These are phyloP conservation scores for Phyllotis vaccarum DNA, from an alignment of 2,797 vertebrate genomes.

Conservation along the genomic window DNA sequence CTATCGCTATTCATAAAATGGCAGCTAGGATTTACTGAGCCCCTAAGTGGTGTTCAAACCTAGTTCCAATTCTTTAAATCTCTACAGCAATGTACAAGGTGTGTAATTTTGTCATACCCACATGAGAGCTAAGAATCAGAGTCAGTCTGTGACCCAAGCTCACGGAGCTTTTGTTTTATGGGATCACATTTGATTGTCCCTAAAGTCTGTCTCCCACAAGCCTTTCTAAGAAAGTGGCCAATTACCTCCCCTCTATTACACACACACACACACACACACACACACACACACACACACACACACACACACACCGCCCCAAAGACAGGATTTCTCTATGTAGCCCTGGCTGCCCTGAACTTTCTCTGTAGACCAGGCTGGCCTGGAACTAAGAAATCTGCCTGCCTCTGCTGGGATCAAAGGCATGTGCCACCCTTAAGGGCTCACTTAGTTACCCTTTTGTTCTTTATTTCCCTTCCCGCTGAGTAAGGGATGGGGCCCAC, in stretches of 20 bases:
- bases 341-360: not conserved
- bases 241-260: not conserved
- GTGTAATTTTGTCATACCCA: conserved; percentile 27
- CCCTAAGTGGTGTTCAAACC: not conserved
- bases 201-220: not conserved
- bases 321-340: not conserved
- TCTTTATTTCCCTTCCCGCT: not conserved
- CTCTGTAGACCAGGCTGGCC: not conserved
- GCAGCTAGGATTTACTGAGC: not conserved
- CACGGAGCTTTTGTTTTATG: not conserved
- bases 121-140: not conserved
- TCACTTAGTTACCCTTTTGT: not conserved
- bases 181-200: not conserved
- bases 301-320: no score
- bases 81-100: conserved; percentile 25
- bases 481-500: not conserved
- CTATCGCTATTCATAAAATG: not conserved
- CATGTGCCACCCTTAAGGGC: not conserved
- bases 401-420: not conserved
- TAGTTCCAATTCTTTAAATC: conserved; percentile 5
- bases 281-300: no score
- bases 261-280: no score
- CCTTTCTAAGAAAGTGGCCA: not conserved
- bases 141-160: not conserved
- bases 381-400: not conserved